Evolutionary conservation across 2,797 vertebrate species (phyloP).

Genomic region (Hyperoplus immaculatus): DNA sequence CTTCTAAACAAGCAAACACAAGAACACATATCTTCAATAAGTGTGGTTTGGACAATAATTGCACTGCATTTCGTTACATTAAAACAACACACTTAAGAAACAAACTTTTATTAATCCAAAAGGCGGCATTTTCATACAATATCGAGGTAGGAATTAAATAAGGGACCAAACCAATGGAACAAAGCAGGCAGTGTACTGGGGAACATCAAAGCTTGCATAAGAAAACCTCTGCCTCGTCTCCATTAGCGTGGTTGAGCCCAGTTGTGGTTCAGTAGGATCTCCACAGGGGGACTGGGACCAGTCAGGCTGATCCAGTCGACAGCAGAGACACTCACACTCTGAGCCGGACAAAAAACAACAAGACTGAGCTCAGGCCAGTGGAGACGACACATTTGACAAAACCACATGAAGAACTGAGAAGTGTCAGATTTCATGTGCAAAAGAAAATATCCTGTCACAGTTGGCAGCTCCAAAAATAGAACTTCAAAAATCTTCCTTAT

Average conservation of each 20-base stretch:
- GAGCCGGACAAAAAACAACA: slow-evolving; percentile 1
- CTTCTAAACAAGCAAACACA: not conserved
- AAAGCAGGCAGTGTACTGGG: slow-evolving; percentile 67
- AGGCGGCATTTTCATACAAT: slow-evolving; percentile 50
- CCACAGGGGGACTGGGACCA: slow-evolving; percentile 6
- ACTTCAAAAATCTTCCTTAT: slow-evolving; percentile 45
- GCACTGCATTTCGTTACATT: not conserved
- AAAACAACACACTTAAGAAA: slow-evolving; percentile 51
- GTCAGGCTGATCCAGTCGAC: not conserved
- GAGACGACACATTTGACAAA: slow-evolving; percentile 37
- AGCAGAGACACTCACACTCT: not conserved
- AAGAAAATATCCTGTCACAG: slow-evolving; percentile 46
- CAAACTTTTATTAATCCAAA: slow-evolving; percentile 73
- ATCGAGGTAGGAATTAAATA: slow-evolving; percentile 67
- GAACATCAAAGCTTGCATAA: slow-evolving; percentile 49
- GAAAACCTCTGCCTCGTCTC: slow-evolving; percentile 47
- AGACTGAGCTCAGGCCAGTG: not conserved
- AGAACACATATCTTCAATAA: not conserved
- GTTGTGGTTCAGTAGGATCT: slow-evolving; percentile 11
- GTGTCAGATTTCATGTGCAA: slow-evolving; percentile 31
- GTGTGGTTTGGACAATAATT: not conserved
- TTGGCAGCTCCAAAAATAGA: slow-evolving; percentile 68
- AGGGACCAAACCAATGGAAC: slow-evolving; percentile 55
- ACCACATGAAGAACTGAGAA: slow-evolving; percentile 27
- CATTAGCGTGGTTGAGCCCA: not conserved